Evolutionary conservation across 2,888 invertebrate genomes (phyloP).

Genomic region (Dynastes tityus): DNA sequence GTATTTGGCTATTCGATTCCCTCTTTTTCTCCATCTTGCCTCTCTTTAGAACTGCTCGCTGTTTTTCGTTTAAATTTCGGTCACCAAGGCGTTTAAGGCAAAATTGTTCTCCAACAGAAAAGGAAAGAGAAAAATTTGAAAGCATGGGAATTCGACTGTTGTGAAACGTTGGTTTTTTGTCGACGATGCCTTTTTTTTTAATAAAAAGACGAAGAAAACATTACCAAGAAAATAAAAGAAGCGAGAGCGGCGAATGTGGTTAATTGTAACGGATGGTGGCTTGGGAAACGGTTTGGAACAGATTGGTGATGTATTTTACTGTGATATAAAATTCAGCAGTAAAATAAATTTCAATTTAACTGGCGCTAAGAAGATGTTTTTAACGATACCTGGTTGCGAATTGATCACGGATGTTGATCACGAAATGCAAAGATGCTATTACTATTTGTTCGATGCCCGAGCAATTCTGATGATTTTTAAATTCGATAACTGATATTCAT

Average conservation of each 20-base stretch:
- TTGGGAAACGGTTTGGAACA: slow-evolving; percentile 32
- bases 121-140: neutral
- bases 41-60: neutral
- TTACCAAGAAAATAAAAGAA: slow-evolving; percentile 5
- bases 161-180: neutral
- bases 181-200: neutral
- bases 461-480: too few species aligned
- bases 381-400: neutral
- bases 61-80: neutral
- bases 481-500: too few species aligned
- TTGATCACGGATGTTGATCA: too few species aligned
- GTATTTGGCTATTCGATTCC: neutral
- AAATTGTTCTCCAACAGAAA: neutral
- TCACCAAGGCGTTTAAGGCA: neutral
- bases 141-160: slow-evolving; percentile 1
- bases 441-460: too few species aligned
- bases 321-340: slow-evolving; percentile 22
- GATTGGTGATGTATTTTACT: slow-evolving; percentile 22
- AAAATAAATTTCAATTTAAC: slow-evolving; percentile 24
- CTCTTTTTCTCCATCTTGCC: neutral
- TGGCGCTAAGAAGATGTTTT: neutral
- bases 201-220: slow-evolving; percentile 7
- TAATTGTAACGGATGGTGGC: slow-evolving; percentile 13
- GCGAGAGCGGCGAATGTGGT: slow-evolving; percentile 1
- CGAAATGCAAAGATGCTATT: too few species aligned